phyloP scores from a whole-genome alignment of 2,888 invertebrate genomes.

The Lasioglossum pauxillum region DNA sequence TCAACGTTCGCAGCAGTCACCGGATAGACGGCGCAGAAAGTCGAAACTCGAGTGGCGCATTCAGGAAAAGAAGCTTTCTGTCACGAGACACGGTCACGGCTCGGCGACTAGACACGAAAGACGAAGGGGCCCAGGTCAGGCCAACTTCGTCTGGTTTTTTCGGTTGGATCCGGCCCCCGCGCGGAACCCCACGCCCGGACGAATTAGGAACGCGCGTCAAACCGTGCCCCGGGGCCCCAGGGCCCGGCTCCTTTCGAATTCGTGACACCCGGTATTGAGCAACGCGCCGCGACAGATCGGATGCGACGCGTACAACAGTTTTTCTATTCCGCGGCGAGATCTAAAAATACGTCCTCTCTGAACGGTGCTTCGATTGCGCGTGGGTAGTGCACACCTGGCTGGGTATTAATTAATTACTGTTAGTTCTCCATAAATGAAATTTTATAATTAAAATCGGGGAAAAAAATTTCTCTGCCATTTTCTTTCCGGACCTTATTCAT shows the following conservation, averaged over 20 bases:
- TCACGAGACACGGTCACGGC: constrained; percentile 56
- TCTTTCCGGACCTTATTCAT: background rate
- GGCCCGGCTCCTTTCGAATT: constrained; percentile 68
- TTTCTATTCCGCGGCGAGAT: constrained; percentile 34
- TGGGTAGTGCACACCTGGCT: background rate
- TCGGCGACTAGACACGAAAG: constrained; percentile 45
- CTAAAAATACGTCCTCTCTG: constrained; percentile 36
- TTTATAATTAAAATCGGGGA: no score
- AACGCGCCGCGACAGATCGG: constrained; percentile 57
- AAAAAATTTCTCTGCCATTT: background rate
- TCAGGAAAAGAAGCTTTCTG: constrained; percentile 27
- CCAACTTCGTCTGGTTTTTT: constrained; percentile 34
- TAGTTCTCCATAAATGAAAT: background rate
- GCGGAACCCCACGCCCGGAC: constrained; percentile 61
- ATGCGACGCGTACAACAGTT: constrained; percentile 43
- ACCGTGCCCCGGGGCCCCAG: constrained; percentile 58
- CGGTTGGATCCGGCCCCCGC: constrained; percentile 43
- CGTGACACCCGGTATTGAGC: constrained; percentile 71
- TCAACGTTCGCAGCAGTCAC: background rate
- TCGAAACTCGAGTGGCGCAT: constrained; percentile 5
- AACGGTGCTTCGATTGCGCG: background rate
- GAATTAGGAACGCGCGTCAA: constrained; percentile 77
- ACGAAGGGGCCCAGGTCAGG: background rate
- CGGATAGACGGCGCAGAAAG: background rate
- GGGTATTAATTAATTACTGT: background rate